These are phyloP conservation scores for Lysandra coridon DNA, from an alignment of 2,888 invertebrate species.

Conservation along the genomic window DNA sequence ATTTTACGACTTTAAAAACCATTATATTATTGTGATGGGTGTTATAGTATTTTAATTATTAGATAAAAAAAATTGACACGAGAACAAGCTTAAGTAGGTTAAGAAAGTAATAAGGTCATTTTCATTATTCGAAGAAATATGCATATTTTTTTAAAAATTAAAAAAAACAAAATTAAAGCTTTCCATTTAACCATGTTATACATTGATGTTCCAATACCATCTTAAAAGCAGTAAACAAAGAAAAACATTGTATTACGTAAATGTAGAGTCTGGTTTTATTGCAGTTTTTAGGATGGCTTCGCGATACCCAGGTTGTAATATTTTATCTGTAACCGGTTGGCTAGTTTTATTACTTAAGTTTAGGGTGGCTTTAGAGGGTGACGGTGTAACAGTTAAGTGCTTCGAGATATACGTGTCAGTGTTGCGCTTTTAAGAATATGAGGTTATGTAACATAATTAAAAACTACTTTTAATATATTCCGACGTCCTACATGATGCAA, in stretches of 20 bases:
- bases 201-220: too few species aligned
- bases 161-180: too few species aligned
- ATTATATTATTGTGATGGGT: too few species aligned
- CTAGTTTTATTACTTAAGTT: constrained; percentile 72
- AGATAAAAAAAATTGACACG: too few species aligned
- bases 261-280: constrained; percentile 46
- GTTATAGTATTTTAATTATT: too few species aligned
- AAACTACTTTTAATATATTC: background rate
- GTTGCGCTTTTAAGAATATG: constrained; percentile 19
- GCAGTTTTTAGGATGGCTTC: constrained; percentile 51
- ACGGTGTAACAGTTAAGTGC: constrained; percentile 49
- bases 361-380: constrained; percentile 54
- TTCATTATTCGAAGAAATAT: too few species aligned
- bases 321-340: constrained; percentile 70
- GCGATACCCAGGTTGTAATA: constrained; percentile 60
- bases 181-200: too few species aligned
- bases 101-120: too few species aligned
- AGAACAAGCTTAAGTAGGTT: too few species aligned
- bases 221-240: constrained; percentile 34
- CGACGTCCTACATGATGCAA: too few species aligned
- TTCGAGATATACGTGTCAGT: constrained; percentile 38
- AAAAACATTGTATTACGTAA: constrained; percentile 39
- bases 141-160: too few species aligned
- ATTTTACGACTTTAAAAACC: too few species aligned
- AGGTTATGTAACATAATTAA: background rate